Evolutionary conservation across 2,113 vertebrate species (phyloP), one percentile per base, ranked within the genome.

Genomic region (Leptobrachium leishanense): DNA sequence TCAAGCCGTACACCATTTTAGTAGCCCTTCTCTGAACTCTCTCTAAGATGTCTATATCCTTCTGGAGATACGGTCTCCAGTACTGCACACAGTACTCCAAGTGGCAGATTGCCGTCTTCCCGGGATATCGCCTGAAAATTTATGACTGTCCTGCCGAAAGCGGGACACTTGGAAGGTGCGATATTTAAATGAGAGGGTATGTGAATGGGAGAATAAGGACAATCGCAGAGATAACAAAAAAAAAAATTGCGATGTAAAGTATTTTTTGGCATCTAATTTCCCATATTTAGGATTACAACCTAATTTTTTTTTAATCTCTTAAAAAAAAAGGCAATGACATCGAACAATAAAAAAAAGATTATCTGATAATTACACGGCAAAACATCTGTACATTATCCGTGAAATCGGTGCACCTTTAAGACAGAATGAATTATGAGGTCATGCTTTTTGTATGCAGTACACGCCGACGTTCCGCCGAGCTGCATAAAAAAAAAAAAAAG

Each of bases 351-450:
- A 55, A 55, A 64, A 55, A 55, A 64, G 43, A 62, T 40, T n/a
- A 67, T 53, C 6, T 72, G 55, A 72, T 31, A 69, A 42, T 59
- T 57, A 15, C 20, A 39, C 63, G 55, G 55, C 39, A 5, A 8
- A 8, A 4, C 8, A 5, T 8, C 46, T 5, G 46, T 50, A 50
- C 46, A 50, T 50, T 43, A 43, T 15, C 43, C 2, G 43, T 12
- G 43, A 43, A 63, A 12, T 42, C 15, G 31, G 40, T 66, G 69
- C 46, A 67, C 70, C 77, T 73, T 67, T 79, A 83, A 88, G 68
- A 10, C 82, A 85, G 75, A 82, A 82, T 83, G 43, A 81, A 88
- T 79, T 81, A 84, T 89, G 85, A 88, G 87, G 90, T 89, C 85
- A 87, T 83, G 79, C 76, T 12, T 9, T 64, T 90, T 88, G 82